Conservation (phyloP, 2,113 vertebrate genomes). For the Chionomys nivalis region DNA sequence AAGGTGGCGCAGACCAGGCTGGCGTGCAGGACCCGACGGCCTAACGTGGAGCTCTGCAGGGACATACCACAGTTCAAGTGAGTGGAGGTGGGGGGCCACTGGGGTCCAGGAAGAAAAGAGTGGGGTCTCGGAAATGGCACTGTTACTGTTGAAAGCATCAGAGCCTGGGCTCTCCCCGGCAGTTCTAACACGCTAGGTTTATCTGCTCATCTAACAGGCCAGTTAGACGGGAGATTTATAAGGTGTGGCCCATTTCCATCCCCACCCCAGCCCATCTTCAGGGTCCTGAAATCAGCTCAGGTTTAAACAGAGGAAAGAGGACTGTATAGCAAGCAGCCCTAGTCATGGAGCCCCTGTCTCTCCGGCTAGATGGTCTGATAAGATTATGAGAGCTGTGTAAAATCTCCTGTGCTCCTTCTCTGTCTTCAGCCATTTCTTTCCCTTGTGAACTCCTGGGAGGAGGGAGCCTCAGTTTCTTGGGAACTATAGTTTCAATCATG, state of each 20-base stretch:
- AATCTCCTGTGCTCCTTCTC: neutral
- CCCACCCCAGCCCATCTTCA: too few species aligned
- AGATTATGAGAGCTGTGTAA: neutral
- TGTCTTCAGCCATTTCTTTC: too few species aligned
- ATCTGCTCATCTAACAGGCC: neutral
- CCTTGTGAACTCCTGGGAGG: too few species aligned
- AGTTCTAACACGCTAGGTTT: neutral
- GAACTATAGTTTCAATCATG: neutral
- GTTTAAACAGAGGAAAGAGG: neutral
- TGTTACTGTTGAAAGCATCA: neutral
- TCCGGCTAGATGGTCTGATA: neutral
- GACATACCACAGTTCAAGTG: conserved; percentile 84
- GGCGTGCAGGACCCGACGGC: conserved; percentile 78
- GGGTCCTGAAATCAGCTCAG: neutral
- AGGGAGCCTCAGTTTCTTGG: neutral
- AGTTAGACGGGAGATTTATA: neutral
- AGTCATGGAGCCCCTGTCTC: neutral
- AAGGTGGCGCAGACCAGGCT: conserved; percentile 84
- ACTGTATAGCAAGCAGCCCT: neutral
- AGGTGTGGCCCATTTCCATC: neutral
- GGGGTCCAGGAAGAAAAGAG: accelerated
- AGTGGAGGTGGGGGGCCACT: conserved; percentile 21
- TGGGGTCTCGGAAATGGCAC: neutral
- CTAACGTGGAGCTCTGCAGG: conserved; percentile 82
- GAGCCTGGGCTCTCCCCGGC: neutral